Evolutionary conservation across 64 coral and sea anemone species (phyloP), one percentile per base, ranked within the genome.

Genomic region (Stichodactyla helianthus): DNA sequence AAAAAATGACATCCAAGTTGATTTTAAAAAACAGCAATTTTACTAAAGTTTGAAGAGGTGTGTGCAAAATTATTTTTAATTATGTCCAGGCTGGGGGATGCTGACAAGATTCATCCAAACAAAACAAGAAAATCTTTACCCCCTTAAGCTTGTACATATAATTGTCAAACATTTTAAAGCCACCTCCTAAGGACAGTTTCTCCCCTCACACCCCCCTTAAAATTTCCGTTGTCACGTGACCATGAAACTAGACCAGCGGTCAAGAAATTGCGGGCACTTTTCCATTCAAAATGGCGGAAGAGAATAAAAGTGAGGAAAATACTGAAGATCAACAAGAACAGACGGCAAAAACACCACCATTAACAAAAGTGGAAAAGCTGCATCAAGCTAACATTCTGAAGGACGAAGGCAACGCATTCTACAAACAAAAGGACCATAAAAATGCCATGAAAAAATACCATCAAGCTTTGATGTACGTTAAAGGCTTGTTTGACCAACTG

Each of bases 401-500:
- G 77, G 93, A 83, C 15, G 90, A 93, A 83, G 97, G 97, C 31
- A 99, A 99, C 83, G 97, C 52, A 53, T 95, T 78, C 85, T 99
- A 94, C 61, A 99, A 99, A 88, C 85, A 92, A 44, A 84, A 89
- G 28, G 91, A 95, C 19, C 93, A 95, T 58, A 92, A 82, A 77
- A 83, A 82, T 80, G 97, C 97, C 58, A 95, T 99, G 85, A 99
- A 99, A 67, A 95, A 84, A 82, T 99, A 99, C 58, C 97, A 99
- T 77, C 71, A 82, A 59, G 85, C 93, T 56, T 77, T 99, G 63
- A 51, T 99, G 55, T 80, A 99, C 60, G 90, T 99, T 5, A 94
- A 91, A 88, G 97, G 97, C 6, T 52, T 99, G 5, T 83, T 84
- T 11, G 93, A 94, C 57, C 90, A 86, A 64, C 90, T 79, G 4